phyloP scores from a whole-genome alignment of 2,797 vertebrate species.

The Hoplostethus atlanticus region DNA sequence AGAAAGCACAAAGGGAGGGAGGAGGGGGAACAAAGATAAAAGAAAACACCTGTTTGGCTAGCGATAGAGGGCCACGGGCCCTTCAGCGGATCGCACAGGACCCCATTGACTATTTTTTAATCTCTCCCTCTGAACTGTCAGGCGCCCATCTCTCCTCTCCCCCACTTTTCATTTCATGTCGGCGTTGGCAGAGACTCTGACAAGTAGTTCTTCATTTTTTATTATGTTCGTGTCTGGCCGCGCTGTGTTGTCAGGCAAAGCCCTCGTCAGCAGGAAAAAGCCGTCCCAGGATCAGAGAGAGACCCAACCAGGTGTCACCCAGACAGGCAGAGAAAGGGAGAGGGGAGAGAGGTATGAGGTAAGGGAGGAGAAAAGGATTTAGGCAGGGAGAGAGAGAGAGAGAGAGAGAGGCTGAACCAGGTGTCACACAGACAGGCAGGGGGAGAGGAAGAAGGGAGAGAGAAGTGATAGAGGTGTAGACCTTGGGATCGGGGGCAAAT shows the following conservation, averaged over 20 bases:
- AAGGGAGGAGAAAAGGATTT: constrained; percentile 45
- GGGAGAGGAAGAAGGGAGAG: constrained; percentile 35
- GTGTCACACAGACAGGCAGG: constrained; percentile 62
- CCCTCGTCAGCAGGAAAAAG: constrained; percentile 92
- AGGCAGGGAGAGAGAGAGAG: constrained; percentile 39
- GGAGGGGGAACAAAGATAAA: constrained; percentile 74
- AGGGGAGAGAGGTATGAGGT: constrained; percentile 26
- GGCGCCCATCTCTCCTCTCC: constrained; percentile 65
- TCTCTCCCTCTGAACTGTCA: constrained; percentile 83
- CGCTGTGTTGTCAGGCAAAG: constrained; percentile 93
- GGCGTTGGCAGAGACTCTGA: constrained; percentile 93
- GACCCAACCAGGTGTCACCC: constrained; percentile 97
- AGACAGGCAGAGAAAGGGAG: constrained; percentile 78
- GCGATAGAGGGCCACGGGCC: constrained; percentile 68
- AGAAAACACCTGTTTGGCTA: constrained; percentile 92
- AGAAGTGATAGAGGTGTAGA: constrained; percentile 83
- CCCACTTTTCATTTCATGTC: constrained; percentile 86
- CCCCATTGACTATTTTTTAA: constrained; percentile 81
- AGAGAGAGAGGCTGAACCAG: constrained; percentile 50
- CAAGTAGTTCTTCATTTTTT: constrained; percentile 98
- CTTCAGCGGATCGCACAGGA: constrained; percentile 84
- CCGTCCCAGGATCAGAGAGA: constrained; percentile 94
- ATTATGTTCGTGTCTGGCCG: constrained; percentile 95
- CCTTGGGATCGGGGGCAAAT: constrained; percentile 11
- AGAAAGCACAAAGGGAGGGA: constrained; percentile 75